Percentiles rank a stretch among this genome's conserved stretches.
These are phyloP conservation scores for Microchrysa polita DNA, from an alignment of 2,888 invertebrate genomes.

Conservation along the genomic window DNA sequence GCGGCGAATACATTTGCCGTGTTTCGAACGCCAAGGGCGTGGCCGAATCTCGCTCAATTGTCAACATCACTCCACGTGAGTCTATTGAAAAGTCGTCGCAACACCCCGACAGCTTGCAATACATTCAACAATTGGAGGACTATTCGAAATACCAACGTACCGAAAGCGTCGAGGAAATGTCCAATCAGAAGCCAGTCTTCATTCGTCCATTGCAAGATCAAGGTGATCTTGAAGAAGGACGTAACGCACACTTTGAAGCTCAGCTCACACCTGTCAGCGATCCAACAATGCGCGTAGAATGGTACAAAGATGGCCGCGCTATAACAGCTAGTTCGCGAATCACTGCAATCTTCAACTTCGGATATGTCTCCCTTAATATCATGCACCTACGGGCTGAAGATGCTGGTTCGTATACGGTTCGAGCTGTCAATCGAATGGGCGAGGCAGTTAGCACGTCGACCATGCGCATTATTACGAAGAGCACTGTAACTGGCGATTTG, in stretches of 20 bases:
- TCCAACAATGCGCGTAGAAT: slow-evolving; percentile 93
- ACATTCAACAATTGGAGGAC: slow-evolving; percentile 90
- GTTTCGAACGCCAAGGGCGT: slow-evolving; percentile 87
- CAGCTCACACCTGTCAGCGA: slow-evolving; percentile 92
- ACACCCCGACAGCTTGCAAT: slow-evolving; percentile 90
- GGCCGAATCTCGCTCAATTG: slow-evolving; percentile 83
- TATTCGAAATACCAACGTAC: slow-evolving; percentile 86
- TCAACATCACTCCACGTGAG: slow-evolving; percentile 82
- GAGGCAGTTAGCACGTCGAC: slow-evolving; percentile 88
- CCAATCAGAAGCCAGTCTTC: slow-evolving; percentile 84
- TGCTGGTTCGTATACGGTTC: slow-evolving; percentile 92
- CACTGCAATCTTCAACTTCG: slow-evolving; percentile 98
- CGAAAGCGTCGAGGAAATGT: slow-evolving; percentile 84
- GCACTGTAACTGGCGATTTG: slow-evolving; percentile 85
- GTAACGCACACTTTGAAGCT: slow-evolving; percentile 93
- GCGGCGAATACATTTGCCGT: slow-evolving; percentile 90
- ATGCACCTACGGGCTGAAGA: slow-evolving; percentile 99
- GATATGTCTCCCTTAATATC: slow-evolving; percentile 98
- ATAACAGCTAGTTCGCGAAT: slow-evolving; percentile 97
- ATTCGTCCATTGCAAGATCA: slow-evolving; percentile 87
- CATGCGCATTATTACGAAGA: slow-evolving; percentile 79
- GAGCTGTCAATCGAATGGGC: slow-evolving; percentile 89
- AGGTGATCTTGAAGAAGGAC: slow-evolving; percentile 88
- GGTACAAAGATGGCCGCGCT: slow-evolving; percentile 94
- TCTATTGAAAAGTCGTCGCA: slow-evolving; percentile 89